These are phyloP conservation scores for Saccopteryx bilineata DNA, from an alignment of 2,113 vertebrate genomes.

Conservation along the genomic window DNA sequence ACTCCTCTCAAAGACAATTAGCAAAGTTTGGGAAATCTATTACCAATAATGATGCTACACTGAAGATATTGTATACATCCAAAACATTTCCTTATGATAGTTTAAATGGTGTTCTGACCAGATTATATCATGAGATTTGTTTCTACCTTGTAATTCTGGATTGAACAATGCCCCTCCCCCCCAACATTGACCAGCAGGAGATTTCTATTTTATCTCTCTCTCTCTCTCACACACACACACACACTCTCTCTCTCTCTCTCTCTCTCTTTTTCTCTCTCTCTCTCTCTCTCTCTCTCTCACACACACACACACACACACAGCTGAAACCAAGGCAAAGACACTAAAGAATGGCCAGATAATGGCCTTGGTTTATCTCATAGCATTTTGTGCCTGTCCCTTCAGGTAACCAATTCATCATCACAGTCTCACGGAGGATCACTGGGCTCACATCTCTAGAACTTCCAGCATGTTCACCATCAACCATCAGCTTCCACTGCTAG, in stretches of 20 bases:
- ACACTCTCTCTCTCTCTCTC: no score
- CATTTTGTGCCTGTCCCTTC: conserved; percentile 71
- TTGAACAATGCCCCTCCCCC: neutral
- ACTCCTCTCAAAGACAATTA: neutral
- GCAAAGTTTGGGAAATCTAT: neutral
- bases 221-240: neutral
- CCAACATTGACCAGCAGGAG: neutral
- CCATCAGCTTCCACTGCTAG: conserved; percentile 39
- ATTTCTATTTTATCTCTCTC: neutral
- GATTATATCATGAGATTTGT: neutral
- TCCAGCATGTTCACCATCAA: conserved; percentile 59
- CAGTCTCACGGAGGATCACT: conserved; percentile 56
- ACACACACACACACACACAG: neutral
- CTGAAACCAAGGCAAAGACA: conserved; percentile 30
- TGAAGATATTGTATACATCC: neutral
- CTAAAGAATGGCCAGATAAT: conserved; percentile 39
- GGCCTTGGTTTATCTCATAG: conserved; percentile 74
- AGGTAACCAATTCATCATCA: conserved; percentile 73
- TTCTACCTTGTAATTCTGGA: neutral
- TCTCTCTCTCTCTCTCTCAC: no score
- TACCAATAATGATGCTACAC: neutral
- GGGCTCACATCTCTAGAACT: conserved; percentile 43
- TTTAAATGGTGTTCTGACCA: neutral
- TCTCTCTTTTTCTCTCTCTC: no score
- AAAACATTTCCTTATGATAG: neutral